Evolutionary conservation across 2,797 vertebrate species (phyloP), one percentile per base, ranked within the genome.

Genomic region (Crenuchus spilurus): DNA sequence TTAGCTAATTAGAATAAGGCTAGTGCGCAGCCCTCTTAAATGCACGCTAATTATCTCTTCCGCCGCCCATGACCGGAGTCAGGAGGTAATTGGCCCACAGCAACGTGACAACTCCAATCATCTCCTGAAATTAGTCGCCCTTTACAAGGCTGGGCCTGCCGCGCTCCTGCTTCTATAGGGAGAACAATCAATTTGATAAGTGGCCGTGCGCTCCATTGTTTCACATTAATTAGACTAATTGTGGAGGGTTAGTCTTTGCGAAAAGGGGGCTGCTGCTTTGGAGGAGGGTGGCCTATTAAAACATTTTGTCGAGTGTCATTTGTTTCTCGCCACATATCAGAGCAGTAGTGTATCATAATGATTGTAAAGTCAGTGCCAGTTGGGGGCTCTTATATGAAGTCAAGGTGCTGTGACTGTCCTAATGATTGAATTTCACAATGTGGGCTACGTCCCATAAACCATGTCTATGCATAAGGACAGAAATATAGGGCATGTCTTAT

Each of bases 191-290:
- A 94, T 95, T 95, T 95, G 93, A 94, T 94, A 95, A 95, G 93
- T 95, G 94, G 92, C 94, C 94, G 93, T 91, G 92, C 92, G 90
- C 91, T 92, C 94, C 92, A 94, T 94, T 96, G 94, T 95, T 93
- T 94, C 94, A 91, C 92, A 94, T 94, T 95, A 95, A 95, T 95
- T 94, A 94, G 91, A 94, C 93, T 94, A 95, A 95, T 95, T 96
- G 94, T 91, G 84, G 88, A 88, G 84, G 90, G 93, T 94, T 94
- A 92, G 93, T 92, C 94, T 93, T 91, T 87, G 91, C 93, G 94
- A 92, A 80, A 92, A 75, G 49, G 35, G 90, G 89, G 93, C 92
- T 88, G 87, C 88, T 90, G 87, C 83, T 88, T 87, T 86, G 85
- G 71, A 85, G 88, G 52, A 81, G 41, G 77, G 73, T 60, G 80